Conservation (phyloP, 2,888 invertebrate species). For the Petrolisthes cinctipes region DNA sequence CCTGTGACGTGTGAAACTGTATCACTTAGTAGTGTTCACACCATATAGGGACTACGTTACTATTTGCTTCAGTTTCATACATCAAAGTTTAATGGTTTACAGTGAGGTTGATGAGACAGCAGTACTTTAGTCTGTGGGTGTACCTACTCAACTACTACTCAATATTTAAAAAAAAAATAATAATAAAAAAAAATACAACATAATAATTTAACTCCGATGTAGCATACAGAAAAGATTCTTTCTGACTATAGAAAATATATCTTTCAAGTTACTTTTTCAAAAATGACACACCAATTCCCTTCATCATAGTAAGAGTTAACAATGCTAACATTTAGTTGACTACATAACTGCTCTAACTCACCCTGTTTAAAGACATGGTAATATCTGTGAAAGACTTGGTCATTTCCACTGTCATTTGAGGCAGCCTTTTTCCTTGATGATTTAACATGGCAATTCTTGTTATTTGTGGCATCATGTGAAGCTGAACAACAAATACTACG, state of each 20-base stretch:
- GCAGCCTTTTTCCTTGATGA: slow-evolving; percentile 64
- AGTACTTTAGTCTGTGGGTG: background rate
- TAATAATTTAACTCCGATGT: background rate
- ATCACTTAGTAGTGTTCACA: background rate
- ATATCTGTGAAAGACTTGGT: slow-evolving; percentile 81
- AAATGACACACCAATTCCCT: slow-evolving; percentile 94
- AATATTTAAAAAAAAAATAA: background rate
- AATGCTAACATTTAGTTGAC: slow-evolving; percentile 74
- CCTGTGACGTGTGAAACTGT: background rate
- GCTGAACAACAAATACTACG: background rate
- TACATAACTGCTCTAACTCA: slow-evolving; percentile 81
- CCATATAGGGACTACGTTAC: background rate
- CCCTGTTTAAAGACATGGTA: slow-evolving; percentile 93
- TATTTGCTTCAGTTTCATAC: background rate
- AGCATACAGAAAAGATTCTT: too few relatives aligned
- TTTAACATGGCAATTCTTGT: slow-evolving; percentile 12
- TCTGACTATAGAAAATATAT: background rate
- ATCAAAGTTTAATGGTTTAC: background rate
- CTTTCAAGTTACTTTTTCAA: slow-evolving; percentile 74
- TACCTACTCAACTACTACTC: too few relatives aligned
- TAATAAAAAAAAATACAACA: background rate
- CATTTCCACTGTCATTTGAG: slow-evolving; percentile 6
- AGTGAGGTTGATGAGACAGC: background rate
- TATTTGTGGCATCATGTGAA: background rate
- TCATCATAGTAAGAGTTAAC: slow-evolving; percentile 88